Evolutionary conservation across 2,797 vertebrate genomes (phyloP).

Genomic region (Meriones psammophilus): DNA sequence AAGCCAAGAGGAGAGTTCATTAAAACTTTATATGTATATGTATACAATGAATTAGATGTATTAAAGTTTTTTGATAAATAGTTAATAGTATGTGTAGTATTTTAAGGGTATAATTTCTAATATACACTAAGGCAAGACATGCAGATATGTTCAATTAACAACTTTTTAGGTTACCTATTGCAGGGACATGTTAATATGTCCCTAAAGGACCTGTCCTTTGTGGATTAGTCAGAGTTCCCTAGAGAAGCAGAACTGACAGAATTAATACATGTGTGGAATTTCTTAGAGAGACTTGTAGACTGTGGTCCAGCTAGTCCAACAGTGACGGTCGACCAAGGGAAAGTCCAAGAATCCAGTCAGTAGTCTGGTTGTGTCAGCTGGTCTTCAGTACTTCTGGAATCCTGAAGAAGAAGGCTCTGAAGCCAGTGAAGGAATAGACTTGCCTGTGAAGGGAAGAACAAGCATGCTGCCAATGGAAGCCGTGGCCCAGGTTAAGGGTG

Average conservation of each 20-base stretch:
- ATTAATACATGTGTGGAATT: not conserved
- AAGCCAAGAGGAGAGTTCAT: not conserved
- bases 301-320: no score
- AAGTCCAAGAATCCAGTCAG: not conserved
- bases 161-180: not conserved
- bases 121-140: conserved; percentile 27
- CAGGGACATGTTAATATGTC: not conserved
- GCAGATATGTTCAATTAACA: not conserved
- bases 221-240: not conserved
- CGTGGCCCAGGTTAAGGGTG: not conserved
- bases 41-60: not conserved
- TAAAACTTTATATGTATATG: not conserved
- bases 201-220: conserved; percentile 12
- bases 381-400: not conserved
- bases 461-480: not conserved
- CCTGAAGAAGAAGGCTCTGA: not conserved
- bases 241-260: not conserved
- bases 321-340: not conserved
- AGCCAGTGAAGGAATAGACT: not conserved
- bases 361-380: not conserved
- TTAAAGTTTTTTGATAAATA: not conserved
- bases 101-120: not conserved
- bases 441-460: not conserved
- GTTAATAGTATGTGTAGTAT: no score
- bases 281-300: not conserved